These are phyloP conservation scores for Liparis tanakae DNA, from an alignment of 2,797 vertebrate genomes.

Conservation along the genomic window DNA sequence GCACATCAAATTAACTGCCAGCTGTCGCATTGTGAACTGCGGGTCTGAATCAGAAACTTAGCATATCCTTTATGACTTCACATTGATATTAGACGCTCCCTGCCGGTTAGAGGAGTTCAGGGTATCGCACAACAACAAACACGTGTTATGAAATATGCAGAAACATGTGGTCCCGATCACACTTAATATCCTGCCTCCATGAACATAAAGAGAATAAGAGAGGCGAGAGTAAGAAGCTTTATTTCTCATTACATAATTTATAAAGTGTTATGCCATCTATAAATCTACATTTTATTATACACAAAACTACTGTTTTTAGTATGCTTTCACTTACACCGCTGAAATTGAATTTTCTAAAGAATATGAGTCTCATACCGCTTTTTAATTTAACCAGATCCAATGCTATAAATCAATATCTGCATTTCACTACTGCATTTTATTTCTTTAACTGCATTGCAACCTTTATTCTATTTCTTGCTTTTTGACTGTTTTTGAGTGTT, in stretches of 20 bases:
- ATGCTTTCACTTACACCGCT: not conserved
- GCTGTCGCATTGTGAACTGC: constrained; percentile 51
- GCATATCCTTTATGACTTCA: constrained; percentile 28
- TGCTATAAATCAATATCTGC: no score
- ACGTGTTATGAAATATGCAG: constrained; percentile 58
- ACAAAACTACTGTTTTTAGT: not conserved
- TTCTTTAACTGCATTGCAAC: no score
- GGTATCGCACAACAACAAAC: constrained; percentile 60
- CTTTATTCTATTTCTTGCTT: no score
- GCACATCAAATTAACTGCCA: constrained; percentile 56
- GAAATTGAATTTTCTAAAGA: no score
- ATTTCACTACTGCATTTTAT: no score
- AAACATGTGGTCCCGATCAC: constrained; percentile 49
- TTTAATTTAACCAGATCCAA: no score
- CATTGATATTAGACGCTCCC: constrained; percentile 28
- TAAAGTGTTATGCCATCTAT: not conserved
- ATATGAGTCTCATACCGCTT: no score
- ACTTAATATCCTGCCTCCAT: constrained; percentile 43
- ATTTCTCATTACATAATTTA: constrained; percentile 29
- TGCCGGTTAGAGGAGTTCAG: constrained; percentile 52
- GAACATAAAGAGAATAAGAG: constrained; percentile 19
- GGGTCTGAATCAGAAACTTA: constrained; percentile 55
- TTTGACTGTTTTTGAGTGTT: no score
- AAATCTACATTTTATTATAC: not conserved
- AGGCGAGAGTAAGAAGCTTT: not conserved